Base-by-base conservation (phyloP, 2,113 vertebrate species). In the Genyomyrus donnyi region DNA sequence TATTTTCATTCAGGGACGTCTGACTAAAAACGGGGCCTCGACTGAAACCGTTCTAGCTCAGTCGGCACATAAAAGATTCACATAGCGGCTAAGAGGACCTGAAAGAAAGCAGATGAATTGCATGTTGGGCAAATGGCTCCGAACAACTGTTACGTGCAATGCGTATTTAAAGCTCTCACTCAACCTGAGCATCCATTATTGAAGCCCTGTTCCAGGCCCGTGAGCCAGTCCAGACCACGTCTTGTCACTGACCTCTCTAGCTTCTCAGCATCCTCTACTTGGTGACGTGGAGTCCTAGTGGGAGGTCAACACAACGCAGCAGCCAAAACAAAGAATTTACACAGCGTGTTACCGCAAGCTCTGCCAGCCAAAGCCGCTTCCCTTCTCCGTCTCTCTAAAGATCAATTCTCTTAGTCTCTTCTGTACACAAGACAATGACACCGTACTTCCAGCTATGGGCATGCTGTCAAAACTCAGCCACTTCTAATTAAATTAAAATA, bases 151-250 rank as follows among this genome's bases (percentile, higher is more conserved):
- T 88, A 89, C 87, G 48, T 89, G 39, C 86, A 86, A 89, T 49
- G 39, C 56, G 87, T 89, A 90, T 89, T 91, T 90, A 42, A 89
- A 66, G 74, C 52, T 70, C 87, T 45, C 77, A 58, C 52, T 45
- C 74, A 8, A 11, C 39, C 31, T 19, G 35, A 45, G 49, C 74
- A 90, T 90, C 62, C 74, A 88, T 87, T 58, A 89, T 39, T 89
- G 88, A 91, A 46, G 42, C 4, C 17, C 45, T 35, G 89, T 80
- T 70, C 58, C 58, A 27, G 50, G 17, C 89, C 49, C n/a, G 21
- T 85, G 35, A 21, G 48, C 56, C 45, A 56, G 7, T 42, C 48
- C 45, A 17, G 45, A n/a, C 48, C 46, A 27, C 42, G 31, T 84
- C 35, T 83, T 49, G 3, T 21, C 49, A 45, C 66, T 24, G 3